Conservation (phyloP, 2,797 vertebrate genomes). For the Chloroceryle amazona region DNA sequence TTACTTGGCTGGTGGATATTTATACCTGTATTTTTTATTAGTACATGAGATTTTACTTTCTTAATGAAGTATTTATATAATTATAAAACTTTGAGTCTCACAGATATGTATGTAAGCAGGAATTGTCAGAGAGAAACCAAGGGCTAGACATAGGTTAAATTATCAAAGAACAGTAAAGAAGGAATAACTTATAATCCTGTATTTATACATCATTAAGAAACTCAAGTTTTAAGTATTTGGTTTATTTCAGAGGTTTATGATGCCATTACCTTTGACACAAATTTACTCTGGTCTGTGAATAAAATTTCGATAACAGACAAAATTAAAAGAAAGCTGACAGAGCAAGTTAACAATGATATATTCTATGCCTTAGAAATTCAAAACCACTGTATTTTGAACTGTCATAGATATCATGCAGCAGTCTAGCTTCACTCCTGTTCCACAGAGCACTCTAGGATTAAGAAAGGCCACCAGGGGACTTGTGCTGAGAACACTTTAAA, state of each 20-base stretch:
- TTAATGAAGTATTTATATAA: background rate
- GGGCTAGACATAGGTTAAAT: background rate
- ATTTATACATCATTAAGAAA: background rate
- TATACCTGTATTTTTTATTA: background rate
- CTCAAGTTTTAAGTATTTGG: background rate
- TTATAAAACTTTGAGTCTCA: background rate
- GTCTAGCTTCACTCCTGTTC: background rate
- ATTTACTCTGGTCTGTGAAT: background rate
- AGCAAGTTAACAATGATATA: background rate
- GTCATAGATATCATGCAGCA: background rate
- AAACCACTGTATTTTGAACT: background rate
- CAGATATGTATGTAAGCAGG: background rate
- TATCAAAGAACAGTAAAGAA: background rate
- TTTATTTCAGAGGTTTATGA: background rate
- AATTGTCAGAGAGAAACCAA: background rate
- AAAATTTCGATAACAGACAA: background rate
- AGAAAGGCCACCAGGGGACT: background rate
- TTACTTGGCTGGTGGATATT: background rate
- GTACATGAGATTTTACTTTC: background rate
- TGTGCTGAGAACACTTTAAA: background rate
- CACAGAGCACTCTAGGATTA: background rate
- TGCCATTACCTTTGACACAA: background rate
- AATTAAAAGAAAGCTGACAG: background rate
- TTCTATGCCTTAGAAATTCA: background rate
- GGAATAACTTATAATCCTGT: background rate